A percentile compares a stretch with the other conserved stretches of the same genome.
Conservation (phyloP, 2,888 invertebrate species). For the Stenotaenia linearis region DNA sequence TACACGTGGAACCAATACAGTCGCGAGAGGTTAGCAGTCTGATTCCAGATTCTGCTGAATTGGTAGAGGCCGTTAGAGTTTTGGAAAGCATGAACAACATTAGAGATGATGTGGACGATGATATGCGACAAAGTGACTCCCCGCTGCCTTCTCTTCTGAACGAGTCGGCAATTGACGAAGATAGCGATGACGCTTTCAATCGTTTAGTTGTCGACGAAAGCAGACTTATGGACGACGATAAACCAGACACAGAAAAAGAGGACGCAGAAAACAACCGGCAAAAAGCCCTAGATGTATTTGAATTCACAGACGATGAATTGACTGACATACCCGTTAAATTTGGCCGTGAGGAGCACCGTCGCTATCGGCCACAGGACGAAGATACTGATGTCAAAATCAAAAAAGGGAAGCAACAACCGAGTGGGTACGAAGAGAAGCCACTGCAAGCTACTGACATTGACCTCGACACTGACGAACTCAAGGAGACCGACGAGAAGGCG, state of each 20-base stretch:
- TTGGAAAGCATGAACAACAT: constrained; percentile 26
- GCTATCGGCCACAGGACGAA: neutral
- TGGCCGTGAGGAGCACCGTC: constrained; percentile 29
- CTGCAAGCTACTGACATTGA: neutral
- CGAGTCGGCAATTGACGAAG: neutral
- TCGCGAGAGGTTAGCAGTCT: neutral
- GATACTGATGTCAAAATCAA: neutral
- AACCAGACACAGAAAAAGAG: neutral
- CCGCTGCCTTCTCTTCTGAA: neutral
- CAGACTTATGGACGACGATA: constrained; percentile 23
- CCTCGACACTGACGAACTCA: neutral
- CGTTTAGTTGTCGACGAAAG: constrained; percentile 26
- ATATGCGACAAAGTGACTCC: neutral
- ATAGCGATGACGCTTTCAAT: constrained; percentile 18
- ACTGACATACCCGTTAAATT: constrained; percentile 29
- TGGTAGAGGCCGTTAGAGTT: constrained; percentile 32
- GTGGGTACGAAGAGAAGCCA: neutral
- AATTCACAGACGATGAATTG: constrained; percentile 32
- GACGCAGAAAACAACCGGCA: neutral
- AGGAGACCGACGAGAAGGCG: neutral
- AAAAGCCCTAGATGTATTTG: constrained; percentile 29
- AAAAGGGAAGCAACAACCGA: neutral
- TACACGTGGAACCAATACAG: neutral
- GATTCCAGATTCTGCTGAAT: constrained; percentile 31
- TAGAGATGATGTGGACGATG: neutral